Base-by-base conservation (phyloP, 2,888 invertebrate species). In the Macroteleia sp. region DNA sequence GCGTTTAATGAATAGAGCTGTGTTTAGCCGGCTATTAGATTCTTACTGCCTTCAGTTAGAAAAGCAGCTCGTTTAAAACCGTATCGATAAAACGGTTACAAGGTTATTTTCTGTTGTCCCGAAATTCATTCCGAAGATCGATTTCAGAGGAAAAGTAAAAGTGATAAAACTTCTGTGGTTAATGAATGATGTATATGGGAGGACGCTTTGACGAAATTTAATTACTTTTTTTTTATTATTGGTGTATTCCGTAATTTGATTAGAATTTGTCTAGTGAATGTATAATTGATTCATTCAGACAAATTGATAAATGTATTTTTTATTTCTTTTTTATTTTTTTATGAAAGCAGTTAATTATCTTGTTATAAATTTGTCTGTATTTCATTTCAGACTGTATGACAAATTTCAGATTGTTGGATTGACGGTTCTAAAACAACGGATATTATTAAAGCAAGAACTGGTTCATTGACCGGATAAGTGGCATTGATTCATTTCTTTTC, bases 161-260 rank as follows among this genome's bases (percentile, higher is more conserved):
- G 54, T 25, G 54, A 36, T 25, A 39, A 54, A 54, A 54, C 36
- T n/a, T n/a, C n/a, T n/a, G n/a, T n/a, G n/a, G n/a, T n/a, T n/a
- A n/a, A n/a, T n/a, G n/a, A n/a, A n/a, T n/a, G n/a, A n/a, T n/a
- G n/a, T n/a, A n/a, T n/a, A n/a, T n/a, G n/a, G n/a, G n/a, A n/a
- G n/a, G n/a, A n/a, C n/a, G n/a, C n/a, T n/a, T n/a, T n/a, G n/a
- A n/a, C n/a, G n/a, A n/a, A n/a, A n/a, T n/a, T n/a, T n/a, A n/a
- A n/a, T n/a, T n/a, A n/a, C n/a, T n/a, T n/a, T n/a, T n/a, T n/a
- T n/a, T n/a, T n/a, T n/a, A n/a, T n/a, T n/a, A n/a, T n/a, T n/a
- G n/a, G n/a, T n/a, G n/a, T n/a, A n/a, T n/a, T n/a, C n/a, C n/a
- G 28, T 30, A 48, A 32, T 19, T 32, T 17, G 32, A 32, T 48